These are phyloP conservation scores for Athalia cordata DNA, from an alignment of 2,888 invertebrate species.

Conservation along the genomic window DNA sequence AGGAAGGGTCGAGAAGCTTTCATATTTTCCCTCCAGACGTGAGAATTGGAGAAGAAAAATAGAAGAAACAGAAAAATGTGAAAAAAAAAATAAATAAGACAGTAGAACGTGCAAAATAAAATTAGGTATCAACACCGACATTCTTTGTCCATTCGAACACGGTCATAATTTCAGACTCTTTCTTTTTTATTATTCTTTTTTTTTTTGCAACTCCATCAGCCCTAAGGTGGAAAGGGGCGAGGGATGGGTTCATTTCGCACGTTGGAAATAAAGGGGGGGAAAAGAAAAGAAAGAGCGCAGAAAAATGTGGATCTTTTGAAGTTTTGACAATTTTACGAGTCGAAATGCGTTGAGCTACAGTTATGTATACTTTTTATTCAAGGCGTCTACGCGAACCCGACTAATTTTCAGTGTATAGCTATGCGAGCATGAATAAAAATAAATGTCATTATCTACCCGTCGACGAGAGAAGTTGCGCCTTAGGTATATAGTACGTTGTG, in stretches of 20 bases:
- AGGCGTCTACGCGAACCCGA: constrained; percentile 23
- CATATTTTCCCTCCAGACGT: background rate
- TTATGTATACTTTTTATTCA: constrained; percentile 11
- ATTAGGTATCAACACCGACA: background rate
- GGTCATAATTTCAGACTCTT: background rate
- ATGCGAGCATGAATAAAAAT: constrained; percentile 3
- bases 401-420: constrained; percentile 14
- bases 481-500: background rate
- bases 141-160: background rate
- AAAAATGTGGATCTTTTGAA: constrained; percentile 4
- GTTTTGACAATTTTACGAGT: constrained; percentile 35
- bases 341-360: background rate
- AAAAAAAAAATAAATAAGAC: constrained; percentile 2
- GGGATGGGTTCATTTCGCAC: constrained; percentile 9
- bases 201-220: background rate
- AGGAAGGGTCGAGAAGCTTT: background rate
- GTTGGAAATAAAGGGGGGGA: background rate
- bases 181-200: background rate
- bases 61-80: background rate
- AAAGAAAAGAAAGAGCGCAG: background rate
- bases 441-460: constrained; percentile 21
- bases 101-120: background rate
- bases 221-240: too few species aligned
- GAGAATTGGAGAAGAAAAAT: background rate
- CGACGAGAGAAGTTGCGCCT: background rate